Evolutionary conservation across 1,140 invertebrate species (phyloP).

Genomic region (Drosophila ambigua): DNA sequence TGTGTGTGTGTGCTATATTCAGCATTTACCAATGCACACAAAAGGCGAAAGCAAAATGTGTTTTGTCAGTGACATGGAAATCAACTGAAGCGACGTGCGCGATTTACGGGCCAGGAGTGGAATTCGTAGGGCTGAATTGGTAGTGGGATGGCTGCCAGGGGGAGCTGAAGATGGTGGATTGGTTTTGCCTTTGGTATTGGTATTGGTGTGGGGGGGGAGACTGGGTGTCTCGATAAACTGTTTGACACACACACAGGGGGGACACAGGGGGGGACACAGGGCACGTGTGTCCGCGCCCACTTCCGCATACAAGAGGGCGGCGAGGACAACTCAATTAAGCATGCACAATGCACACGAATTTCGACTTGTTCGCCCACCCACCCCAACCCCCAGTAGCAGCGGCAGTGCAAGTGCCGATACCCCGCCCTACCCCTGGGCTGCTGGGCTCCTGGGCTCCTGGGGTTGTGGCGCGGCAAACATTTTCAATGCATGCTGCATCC

Average conservation of each 20-base stretch:
- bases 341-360: conserved; percentile 79
- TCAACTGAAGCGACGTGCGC: conserved; percentile 67
- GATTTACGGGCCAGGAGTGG: conserved; percentile 54
- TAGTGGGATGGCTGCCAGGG: background rate
- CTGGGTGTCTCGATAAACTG: conserved; percentile 57
- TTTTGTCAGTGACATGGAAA: conserved; percentile 77
- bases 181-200: background rate
- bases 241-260: conserved; percentile 45
- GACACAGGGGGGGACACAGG: background rate
- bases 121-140: conserved; percentile 22
- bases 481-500: conserved; percentile 60
- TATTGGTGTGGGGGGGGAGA: background rate
- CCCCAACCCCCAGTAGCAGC: background rate
- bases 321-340: conserved; percentile 73
- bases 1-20: conserved; percentile 1
- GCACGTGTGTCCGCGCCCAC: conserved; percentile 25
- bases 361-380: conserved; percentile 35
- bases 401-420: too few relatives aligned
- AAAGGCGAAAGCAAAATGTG: conserved; percentile 59
- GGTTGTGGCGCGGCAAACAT: conserved; percentile 22
- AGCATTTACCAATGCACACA: conserved; percentile 61
- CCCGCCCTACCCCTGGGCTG: too few relatives aligned
- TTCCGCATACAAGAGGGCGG: conserved; percentile 18
- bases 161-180: background rate
- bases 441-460: too few relatives aligned